A percentile compares a stretch with the other conserved stretches of the same genome.
Evolutionary conservation across 2,888 invertebrate genomes (phyloP).

Genomic region (Caenorhabditis wallacei): DNA sequence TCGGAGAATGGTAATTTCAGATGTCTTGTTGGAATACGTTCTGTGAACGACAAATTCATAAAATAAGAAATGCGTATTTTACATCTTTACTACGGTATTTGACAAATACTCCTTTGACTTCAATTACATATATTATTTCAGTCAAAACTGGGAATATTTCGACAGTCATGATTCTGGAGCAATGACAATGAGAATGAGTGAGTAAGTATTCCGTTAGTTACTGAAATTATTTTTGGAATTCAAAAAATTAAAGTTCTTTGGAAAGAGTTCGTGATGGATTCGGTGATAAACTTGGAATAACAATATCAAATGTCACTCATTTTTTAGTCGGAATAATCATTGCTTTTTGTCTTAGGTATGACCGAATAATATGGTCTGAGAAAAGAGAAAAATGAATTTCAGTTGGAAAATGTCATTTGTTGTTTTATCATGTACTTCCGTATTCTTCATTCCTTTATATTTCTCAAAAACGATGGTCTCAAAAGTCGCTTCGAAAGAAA

Average conservation of each 20-base stretch:
- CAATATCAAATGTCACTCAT: conserved; percentile 65
- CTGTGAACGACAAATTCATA: conserved; percentile 84
- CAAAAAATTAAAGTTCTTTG: conserved; percentile 70
- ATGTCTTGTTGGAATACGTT: conserved; percentile 84
- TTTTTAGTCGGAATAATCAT: conserved; percentile 76
- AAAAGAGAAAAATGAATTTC: conserved; percentile 41
- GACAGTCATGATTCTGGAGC: conserved; percentile 85
- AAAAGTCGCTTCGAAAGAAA: conserved; percentile 84
- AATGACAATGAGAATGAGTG: conserved; percentile 84
- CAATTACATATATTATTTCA: conserved; percentile 16
- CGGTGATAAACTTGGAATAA: conserved; percentile 79
- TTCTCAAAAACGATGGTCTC: conserved; percentile 83
- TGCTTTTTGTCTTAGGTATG: conserved; percentile 71
- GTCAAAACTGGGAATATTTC: conserved; percentile 84
- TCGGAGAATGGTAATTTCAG: conserved; percentile 71
- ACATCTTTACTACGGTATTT: conserved; percentile 28
- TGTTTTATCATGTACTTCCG: conserved; percentile 80
- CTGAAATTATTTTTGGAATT: neutral
- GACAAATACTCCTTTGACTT: no score
- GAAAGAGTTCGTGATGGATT: conserved; percentile 79
- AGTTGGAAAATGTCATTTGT: conserved; percentile 80
- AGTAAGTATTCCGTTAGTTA: conserved; percentile 83
- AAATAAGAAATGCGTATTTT: conserved; percentile 82
- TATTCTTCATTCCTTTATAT: conserved; percentile 83
- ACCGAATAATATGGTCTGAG: neutral